Evolutionary conservation across 2,113 vertebrate genomes (phyloP), one percentile per base, ranked within the genome.

Genomic region (Anas platyrhynchos): DNA sequence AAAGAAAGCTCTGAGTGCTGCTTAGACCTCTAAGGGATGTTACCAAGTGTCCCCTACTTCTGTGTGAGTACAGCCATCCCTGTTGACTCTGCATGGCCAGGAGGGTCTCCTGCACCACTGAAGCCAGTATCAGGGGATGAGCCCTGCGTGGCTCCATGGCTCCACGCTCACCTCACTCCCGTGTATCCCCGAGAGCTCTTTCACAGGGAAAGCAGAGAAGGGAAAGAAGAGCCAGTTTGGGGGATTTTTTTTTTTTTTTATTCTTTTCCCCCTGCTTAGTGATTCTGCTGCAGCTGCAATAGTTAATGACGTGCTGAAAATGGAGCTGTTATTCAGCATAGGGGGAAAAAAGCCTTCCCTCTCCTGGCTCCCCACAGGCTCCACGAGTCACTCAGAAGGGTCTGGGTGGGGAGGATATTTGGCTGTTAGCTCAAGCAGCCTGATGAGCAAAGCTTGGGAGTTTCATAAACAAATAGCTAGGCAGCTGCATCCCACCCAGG

Each of bases 401-500:
- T n/a, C 89, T 1, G 0, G 10, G 31, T 52, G 52, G 75, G 63
- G 23, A 86, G 68, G 32, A 38, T 38, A 38, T 69, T 94, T 94
- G 95, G 87, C 85, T 36, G 26, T 67, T 65, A 85, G 85, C 82
- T 94, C 23, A 3, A 46, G 71, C 76, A 92, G 80, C 66, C 59
- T n/a, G 91, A 61, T 41, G 74, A 95, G 81, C 46, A 80, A 23
- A 61, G 82, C 72, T 65, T 65, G 50, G 59, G 67, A 86, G 41
- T 69, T 88, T 13, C 32, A 74, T 54, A 96, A 93, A 91, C 83
- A 95, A 96, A 96, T 76, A 94, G 86, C 76, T 26, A 22, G 52
- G 79, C 94, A 96, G 91, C 91, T 96, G 94, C 76, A 83, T 95
- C 94, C 91, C 91, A 88, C 85, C 89, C 91, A 75, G 83, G 72